Conservation (phyloP, 2,888 invertebrate genomes). For the Phytoseiulus persimilis region DNA sequence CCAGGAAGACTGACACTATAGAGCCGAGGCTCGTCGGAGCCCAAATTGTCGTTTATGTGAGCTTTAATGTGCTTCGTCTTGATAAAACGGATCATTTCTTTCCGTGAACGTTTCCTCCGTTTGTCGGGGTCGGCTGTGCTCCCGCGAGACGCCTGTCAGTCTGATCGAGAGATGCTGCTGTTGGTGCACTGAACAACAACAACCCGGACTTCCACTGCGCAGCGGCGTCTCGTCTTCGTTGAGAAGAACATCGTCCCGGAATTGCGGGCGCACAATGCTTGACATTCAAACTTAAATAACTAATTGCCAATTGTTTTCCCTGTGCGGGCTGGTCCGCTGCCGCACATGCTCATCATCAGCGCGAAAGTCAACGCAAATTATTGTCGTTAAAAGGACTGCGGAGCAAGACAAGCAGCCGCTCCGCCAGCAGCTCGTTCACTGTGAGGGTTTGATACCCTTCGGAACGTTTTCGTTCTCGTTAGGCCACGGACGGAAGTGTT, state of each 20-base stretch:
- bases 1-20: not conserved
- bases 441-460: not conserved
- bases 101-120: not conserved
- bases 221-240: not conserved
- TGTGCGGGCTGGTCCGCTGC: not conserved
- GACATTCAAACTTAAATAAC: not conserved
- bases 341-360: not conserved
- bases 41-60: not conserved
- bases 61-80: not conserved
- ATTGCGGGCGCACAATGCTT: not conserved
- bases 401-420: not conserved
- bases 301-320: not conserved
- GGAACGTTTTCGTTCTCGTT: not conserved
- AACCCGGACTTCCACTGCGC: not conserved
- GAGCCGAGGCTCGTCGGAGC: not conserved
- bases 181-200: not conserved
- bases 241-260: not conserved
- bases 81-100: not conserved
- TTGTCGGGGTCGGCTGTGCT: not conserved
- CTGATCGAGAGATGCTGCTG: not conserved
- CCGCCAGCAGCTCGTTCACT: not conserved
- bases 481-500: not conserved
- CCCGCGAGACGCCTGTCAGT: not conserved
- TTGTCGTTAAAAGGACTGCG: not conserved
- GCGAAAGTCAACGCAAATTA: not conserved